Conservation (phyloP, 2,888 invertebrate genomes). For the Temnothorax rugatulus region DNA sequence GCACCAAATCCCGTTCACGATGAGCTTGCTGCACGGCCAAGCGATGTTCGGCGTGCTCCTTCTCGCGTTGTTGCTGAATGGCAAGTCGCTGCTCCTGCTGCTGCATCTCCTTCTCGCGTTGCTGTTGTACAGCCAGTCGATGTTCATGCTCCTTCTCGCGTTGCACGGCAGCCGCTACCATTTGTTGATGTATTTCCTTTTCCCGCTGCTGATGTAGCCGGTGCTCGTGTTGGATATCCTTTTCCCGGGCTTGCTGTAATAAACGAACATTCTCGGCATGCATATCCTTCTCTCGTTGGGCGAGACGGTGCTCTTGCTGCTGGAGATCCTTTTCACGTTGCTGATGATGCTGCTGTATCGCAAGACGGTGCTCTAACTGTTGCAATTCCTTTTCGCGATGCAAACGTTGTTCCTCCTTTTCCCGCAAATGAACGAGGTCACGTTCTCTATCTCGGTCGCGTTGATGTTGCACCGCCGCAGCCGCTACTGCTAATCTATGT, state of each 20-base stretch:
- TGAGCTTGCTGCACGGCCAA: conserved; percentile 80
- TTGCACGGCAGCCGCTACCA: conserved; percentile 79
- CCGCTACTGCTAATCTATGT: conserved; percentile 81
- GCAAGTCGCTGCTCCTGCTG: conserved; percentile 80
- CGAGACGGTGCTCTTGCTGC: conserved; percentile 79
- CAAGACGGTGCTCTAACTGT: conserved; percentile 79
- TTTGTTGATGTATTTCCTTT: conserved; percentile 85
- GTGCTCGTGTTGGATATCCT: conserved; percentile 79
- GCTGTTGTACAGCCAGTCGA: conserved; percentile 79
- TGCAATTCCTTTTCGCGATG: conserved; percentile 84
- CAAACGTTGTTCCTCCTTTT: conserved; percentile 81
- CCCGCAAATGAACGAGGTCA: conserved; percentile 79
- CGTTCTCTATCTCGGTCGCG: conserved; percentile 83
- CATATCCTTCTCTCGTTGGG: conserved; percentile 77
- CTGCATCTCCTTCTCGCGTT: conserved; percentile 82
- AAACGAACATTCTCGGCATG: conserved; percentile 77
- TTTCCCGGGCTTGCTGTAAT: conserved; percentile 77
- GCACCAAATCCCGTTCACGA: conserved; percentile 81
- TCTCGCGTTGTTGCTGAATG: conserved; percentile 80
- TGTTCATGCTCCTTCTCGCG: conserved; percentile 83
- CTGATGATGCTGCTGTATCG: conserved; percentile 78
- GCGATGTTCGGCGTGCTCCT: conserved; percentile 80
- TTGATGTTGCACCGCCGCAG: conserved; percentile 81
- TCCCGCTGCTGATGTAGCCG: conserved; percentile 81
- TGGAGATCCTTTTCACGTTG: conserved; percentile 83